A percentile compares a stretch with the other conserved stretches of the same genome.
Evolutionary conservation across 2,888 invertebrate genomes (phyloP).

Genomic region (Julus scanicus): DNA sequence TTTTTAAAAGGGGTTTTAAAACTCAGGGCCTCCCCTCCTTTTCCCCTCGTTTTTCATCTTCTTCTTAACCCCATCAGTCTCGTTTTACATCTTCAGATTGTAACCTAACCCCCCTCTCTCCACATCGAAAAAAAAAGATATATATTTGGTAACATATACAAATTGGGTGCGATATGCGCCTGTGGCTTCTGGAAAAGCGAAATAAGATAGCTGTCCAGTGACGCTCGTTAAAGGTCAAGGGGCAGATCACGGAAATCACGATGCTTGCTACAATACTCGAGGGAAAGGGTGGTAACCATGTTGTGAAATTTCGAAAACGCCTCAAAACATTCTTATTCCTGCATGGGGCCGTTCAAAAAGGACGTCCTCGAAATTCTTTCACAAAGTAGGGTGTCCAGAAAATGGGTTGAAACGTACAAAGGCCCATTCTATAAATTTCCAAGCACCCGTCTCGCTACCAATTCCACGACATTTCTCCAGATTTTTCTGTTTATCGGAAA

Average conservation of each 20-base stretch:
- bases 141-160: neutral
- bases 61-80: conserved; percentile 28
- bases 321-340: neutral
- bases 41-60: neutral
- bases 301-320: too few species aligned
- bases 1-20: neutral
- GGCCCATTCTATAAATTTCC: too few species aligned
- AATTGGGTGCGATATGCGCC: neutral
- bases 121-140: neutral
- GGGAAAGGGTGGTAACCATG: too few species aligned
- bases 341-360: too few species aligned
- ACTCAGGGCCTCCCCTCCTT: neutral
- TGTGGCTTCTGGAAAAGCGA: neutral
- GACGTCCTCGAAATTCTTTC: too few species aligned
- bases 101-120: neutral
- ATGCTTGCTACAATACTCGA: neutral
- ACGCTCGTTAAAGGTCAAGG: neutral
- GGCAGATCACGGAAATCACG: neutral
- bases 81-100: neutral
- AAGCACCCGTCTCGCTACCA: too few species aligned
- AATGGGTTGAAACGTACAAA: too few species aligned
- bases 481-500: too few species aligned
- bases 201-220: neutral
- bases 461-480: too few species aligned
- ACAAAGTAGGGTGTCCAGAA: too few species aligned